phyloP scores from a whole-genome alignment of 2,113 vertebrate genomes.

The Gallinago undulata region DNA sequence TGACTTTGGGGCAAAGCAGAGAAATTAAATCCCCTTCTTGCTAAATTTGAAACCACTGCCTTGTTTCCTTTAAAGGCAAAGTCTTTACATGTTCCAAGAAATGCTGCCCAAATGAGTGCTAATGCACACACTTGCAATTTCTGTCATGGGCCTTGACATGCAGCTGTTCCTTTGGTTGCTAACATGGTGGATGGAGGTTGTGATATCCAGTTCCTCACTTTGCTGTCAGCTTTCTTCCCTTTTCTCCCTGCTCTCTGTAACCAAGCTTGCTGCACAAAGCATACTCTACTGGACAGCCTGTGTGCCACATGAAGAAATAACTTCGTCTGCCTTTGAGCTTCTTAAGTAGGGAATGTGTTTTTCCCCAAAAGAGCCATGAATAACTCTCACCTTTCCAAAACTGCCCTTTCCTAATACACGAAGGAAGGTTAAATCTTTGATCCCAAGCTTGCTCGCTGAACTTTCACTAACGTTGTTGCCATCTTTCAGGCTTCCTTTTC shows the following conservation, averaged over 20 bases:
- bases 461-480: slow-evolving; percentile 10
- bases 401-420: slow-evolving; percentile 96
- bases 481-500: slow-evolving; percentile 59
- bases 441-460: slow-evolving; percentile 77
- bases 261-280: not conserved
- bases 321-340: not conserved
- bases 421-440: slow-evolving; percentile 90
- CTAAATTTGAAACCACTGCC: not conserved
- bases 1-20: not conserved
- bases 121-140: not conserved
- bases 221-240: not conserved
- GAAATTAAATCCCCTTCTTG: not conserved
- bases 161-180: not conserved
- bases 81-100: not conserved
- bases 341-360: not conserved
- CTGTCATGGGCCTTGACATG: not conserved
- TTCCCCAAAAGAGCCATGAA: not conserved
- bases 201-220: not conserved
- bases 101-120: not conserved
- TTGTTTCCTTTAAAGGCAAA: slow-evolving; percentile 16
- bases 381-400: slow-evolving; percentile 91
- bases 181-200: not conserved
- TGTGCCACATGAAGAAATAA: not conserved
- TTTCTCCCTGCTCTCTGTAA: not conserved
- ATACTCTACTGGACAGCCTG: not conserved